Conservation (phyloP, 2,797 vertebrate species). For the Falco novaeseelandiae region DNA sequence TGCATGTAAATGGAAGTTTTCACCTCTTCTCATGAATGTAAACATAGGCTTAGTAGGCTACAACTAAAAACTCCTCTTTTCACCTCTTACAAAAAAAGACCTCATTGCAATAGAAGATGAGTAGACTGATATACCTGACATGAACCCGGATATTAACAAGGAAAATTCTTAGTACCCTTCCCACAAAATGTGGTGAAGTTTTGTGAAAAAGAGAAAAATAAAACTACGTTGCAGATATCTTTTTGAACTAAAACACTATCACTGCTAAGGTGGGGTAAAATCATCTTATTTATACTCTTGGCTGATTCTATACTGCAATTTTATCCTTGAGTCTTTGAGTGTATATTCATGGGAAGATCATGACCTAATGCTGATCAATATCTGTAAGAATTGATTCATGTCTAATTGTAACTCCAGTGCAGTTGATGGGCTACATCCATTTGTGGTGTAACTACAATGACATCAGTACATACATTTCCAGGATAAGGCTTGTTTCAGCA, state of each 20-base stretch:
- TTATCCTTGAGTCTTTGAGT: background rate
- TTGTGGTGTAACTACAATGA: background rate
- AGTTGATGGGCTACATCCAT: background rate
- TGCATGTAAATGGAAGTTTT: background rate
- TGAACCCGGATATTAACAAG: background rate
- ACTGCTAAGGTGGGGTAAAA: background rate
- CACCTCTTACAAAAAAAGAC: background rate
- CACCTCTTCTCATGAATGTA: background rate
- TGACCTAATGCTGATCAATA: conserved; percentile 11
- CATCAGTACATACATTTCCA: background rate
- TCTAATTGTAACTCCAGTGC: background rate
- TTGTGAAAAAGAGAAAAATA: background rate
- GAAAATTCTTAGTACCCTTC: background rate
- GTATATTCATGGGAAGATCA: background rate
- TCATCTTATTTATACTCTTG: background rate
- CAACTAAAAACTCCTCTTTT: background rate
- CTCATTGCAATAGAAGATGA: background rate
- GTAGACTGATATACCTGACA: background rate
- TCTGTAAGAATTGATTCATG: background rate
- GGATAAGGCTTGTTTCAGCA: background rate
- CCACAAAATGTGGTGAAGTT: background rate
- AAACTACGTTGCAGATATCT: background rate
- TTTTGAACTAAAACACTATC: background rate
- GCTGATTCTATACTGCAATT: background rate
- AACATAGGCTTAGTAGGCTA: background rate